phyloP scores from a whole-genome alignment of 1,140 invertebrate species.

The Thereuonema tuberculata region DNA sequence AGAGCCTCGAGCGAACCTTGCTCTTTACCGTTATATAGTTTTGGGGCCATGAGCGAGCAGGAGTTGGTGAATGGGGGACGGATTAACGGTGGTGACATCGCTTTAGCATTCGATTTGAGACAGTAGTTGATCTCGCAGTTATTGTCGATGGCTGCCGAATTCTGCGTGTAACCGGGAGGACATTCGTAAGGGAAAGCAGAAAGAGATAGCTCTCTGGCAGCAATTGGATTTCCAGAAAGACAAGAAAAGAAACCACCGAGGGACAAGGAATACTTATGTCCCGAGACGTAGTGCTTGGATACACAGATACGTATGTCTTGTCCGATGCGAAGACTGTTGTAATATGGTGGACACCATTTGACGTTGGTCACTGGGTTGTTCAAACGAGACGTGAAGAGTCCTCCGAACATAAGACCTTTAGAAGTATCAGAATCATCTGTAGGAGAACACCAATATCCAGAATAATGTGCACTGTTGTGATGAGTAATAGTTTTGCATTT shows the following conservation, averaged over 20 bases:
- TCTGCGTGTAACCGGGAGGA: slow-evolving; percentile 22
- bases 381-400: not conserved
- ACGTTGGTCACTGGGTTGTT: not conserved
- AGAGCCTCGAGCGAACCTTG: no score
- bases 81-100: not conserved
- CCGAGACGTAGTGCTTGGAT: not conserved
- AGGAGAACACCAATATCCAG: slow-evolving; percentile 1
- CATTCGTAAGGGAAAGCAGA: slow-evolving; percentile 11
- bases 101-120: slow-evolving; percentile 13
- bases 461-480: not conserved
- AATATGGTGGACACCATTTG: not conserved
- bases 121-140: slow-evolving; percentile 25
- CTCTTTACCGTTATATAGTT: no score
- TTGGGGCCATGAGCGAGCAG: not conserved
- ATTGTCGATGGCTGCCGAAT: slow-evolving; percentile 21
- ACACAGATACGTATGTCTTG: not conserved
- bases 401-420: slow-evolving; percentile 3
- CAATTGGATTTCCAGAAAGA: not conserved
- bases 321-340: not conserved
- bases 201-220: not conserved
- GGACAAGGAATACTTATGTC: not conserved
- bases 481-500: not conserved
- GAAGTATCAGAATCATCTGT: not conserved
- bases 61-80: not conserved
- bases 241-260: slow-evolving; percentile 7